Base-by-base conservation (phyloP, 1,140 invertebrate species). In the Drosophila pachea region DNA sequence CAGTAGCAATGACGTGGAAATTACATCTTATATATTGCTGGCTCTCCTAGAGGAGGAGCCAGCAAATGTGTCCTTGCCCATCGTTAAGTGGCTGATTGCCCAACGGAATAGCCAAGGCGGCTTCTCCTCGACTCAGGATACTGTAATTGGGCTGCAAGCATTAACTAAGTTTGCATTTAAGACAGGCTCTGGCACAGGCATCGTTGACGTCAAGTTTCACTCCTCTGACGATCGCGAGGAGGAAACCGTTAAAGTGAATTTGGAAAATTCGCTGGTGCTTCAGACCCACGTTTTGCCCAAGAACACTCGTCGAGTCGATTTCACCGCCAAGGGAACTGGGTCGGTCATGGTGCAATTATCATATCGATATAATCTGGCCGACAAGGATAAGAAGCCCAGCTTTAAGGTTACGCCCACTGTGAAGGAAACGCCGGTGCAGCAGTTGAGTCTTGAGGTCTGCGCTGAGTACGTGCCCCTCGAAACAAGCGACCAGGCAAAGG, bases 341-440 rank as follows among this genome's bases (percentile, higher is more conserved):
- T 93, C 96, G 69, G 94, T 93, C 4, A 89, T 97, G 56, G 91
- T 96, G 31, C 95, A 96, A 90, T 92, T 97, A 0, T 94, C 94
- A 0, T 95, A 94, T 73, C 91, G 92, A 52, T 97, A 96, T 88
- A 96, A 97, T 90, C 89, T 96, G 32, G 94, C 95, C 75, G 93
- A 95, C 0, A 95, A 95, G 40, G 95, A 94, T 22, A 93, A 94
- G 43, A 94, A 93, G 90, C 95, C 95, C 2, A 90, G 94, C 48
- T 97, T 97, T 77, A 93, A 92, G 29, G 89, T 97, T 3, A 95
- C 95, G 73, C 94, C 95, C 7, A 93, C 94, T 78, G 91, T 96
- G 2, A 93, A 95, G 73, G 93, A 92, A 58, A 94, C 94, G 0
- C 92, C 94, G 65, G 87, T 90, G 11, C 93, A 95, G 87, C 93